Evolutionary conservation across 2,888 invertebrate genomes (phyloP), one percentile per base, ranked within the genome.

Genomic region (Chironomus tentans): DNA sequence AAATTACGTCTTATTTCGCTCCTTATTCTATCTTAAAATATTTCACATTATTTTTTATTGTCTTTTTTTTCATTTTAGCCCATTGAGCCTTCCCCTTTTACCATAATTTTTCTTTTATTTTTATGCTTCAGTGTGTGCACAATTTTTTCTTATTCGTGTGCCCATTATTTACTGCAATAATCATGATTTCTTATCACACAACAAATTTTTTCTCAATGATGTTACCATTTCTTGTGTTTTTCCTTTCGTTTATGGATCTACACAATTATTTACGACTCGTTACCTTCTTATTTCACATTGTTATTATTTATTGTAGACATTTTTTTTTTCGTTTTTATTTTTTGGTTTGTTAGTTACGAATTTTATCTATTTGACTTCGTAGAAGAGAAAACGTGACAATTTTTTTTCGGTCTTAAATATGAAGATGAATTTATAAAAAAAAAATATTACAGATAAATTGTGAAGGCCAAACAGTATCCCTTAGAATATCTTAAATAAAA

Each of bases 171-270:
- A 73, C 50, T 68, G 68, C 65, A 68, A 74, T 74, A 74, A 74
- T 74, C 74, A 74, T 74, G 68, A 68, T 68, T 74, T 65, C 74
- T 74, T 74, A 74, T 74, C 74, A 74, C 24, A 47, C 24, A 22
- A 28, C 24, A 56, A 38, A 10, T 38, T 38, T 38, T 38, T 38
- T 38, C 38, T 38, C 38, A 38, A 38, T 38, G 38, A 38, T 38
- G 38, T 38, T 38, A 38, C 28, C 28, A 28, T 28, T 73, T 50
- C 4, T 50, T 56, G 56, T 56, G 6, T 56, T 15, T 50, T 18
- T 15, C 3, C 6, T n/a, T 5, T 15, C 7, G 3, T 56, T 15
- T 15, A 15, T n/a, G 56, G 56, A 56, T 21, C 74, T 48, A 47
- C 38, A 38, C 68, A 74, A 74, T 74, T 74, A 74, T 74, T 74